These are phyloP conservation scores for Drosophila lacteicornis DNA, from an alignment of 1,140 invertebrate species.

Conservation along the genomic window DNA sequence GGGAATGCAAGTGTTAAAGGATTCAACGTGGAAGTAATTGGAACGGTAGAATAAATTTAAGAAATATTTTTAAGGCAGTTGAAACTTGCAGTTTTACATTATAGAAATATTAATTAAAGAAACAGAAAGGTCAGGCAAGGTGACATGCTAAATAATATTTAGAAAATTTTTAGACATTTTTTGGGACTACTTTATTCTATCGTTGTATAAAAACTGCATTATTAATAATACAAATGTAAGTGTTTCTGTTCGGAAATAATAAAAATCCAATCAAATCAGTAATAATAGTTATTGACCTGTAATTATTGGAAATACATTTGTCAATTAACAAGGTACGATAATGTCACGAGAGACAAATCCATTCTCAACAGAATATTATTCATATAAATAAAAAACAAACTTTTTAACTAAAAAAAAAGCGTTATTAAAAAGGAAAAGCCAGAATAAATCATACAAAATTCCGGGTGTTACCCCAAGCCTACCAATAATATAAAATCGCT, in stretches of 20 bases:
- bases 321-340: neutral
- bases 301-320: neutral
- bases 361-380: neutral
- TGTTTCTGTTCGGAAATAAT: no score
- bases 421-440: neutral
- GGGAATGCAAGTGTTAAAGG: slow-evolving; percentile 41
- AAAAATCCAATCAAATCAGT: neutral
- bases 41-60: slow-evolving; percentile 6
- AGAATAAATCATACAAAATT: neutral
- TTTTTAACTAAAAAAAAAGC: neutral
- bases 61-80: neutral
- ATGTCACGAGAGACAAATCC: neutral
- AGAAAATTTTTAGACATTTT: no score
- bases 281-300: neutral
- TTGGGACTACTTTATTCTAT: no score
- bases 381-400: no score
- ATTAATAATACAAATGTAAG: no score
- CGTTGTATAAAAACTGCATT: no score
- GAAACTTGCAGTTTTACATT: neutral
- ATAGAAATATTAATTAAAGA: neutral
- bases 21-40: slow-evolving; percentile 22
- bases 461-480: neutral
- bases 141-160: no score
- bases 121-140: no score
- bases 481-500: slow-evolving; percentile 14